phyloP scores from a whole-genome alignment of 2,888 invertebrate species.

The Ophraella communa region DNA sequence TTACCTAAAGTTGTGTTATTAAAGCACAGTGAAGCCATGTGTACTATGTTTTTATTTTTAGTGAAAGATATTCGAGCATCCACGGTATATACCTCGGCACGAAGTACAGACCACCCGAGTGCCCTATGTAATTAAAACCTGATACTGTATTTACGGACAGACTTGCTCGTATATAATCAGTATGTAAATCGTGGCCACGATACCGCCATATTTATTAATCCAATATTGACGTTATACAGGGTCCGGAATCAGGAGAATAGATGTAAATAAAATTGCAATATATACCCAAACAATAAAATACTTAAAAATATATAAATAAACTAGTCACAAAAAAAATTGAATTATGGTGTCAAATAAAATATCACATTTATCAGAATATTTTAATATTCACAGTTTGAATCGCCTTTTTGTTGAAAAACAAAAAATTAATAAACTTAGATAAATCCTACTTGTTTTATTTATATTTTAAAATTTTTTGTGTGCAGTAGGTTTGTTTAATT shows the following conservation, averaged over 20 bases:
- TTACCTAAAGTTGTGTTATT: conserved; percentile 25
- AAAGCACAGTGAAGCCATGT: conserved; percentile 22
- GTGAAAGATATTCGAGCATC: conserved; percentile 30
- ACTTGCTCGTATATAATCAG: conserved; percentile 54
- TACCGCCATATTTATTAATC: conserved; percentile 57
- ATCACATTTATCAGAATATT: no score
- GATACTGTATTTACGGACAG: conserved; percentile 39
- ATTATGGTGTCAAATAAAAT: no score
- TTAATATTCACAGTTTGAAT: no score
- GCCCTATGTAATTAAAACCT: conserved; percentile 57
- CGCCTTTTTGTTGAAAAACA: no score
- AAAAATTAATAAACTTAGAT: no score
- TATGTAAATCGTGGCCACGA: conserved; percentile 60
- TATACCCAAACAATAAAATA: no score
- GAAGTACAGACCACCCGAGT: conserved; percentile 55
- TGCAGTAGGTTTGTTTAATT: no score
- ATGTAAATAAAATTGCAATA: no score
- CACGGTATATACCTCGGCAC: conserved; percentile 18
- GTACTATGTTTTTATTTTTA: conserved; percentile 33
- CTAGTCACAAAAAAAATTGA: no score
- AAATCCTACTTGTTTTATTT: no score
- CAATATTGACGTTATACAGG: conserved; percentile 55
- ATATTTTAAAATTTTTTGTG: no score
- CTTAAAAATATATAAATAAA: no score
- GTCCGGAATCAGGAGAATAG: conserved; percentile 47